These are phyloP conservation scores for Ranitomeya variabilis DNA, from an alignment of 2,113 vertebrate genomes.

Conservation along the genomic window DNA sequence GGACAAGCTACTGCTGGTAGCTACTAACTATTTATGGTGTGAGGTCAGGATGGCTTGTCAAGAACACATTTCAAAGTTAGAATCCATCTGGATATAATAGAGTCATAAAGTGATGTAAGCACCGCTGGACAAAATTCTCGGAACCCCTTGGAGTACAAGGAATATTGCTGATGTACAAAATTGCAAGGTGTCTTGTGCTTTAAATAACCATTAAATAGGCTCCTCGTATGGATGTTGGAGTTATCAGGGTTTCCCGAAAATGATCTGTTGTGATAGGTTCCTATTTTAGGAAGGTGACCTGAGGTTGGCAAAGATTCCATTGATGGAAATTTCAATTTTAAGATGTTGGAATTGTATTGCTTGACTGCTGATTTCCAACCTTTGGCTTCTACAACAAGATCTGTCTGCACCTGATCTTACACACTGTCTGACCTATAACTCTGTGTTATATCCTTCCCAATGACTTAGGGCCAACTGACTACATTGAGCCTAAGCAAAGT, in stretches of 20 bases:
- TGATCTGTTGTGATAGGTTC: not conserved
- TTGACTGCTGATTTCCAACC: not conserved
- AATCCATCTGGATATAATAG: slow-evolving; percentile 30
- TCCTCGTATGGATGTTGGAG: not conserved
- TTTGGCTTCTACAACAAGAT: not conserved
- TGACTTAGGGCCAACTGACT: too few relatives aligned
- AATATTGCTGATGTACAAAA: not conserved
- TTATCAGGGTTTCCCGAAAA: not conserved
- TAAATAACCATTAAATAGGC: not conserved
- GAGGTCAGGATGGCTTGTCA: slow-evolving; percentile 8
- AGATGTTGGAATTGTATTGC: not conserved
- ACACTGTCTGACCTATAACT: too few relatives aligned
- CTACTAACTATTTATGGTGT: not conserved
- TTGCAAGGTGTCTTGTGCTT: not conserved
- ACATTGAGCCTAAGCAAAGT: too few relatives aligned
- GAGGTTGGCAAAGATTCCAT: not conserved
- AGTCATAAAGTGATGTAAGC: not conserved
- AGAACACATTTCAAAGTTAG: slow-evolving; percentile 30
- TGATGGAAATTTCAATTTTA: not conserved
- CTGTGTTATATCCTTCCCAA: too few relatives aligned
- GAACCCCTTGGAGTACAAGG: not conserved
- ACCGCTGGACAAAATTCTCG: not conserved
- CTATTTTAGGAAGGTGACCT: not conserved
- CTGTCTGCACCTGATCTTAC: too few relatives aligned
- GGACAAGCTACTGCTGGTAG: not conserved